Evolutionary conservation across 2,113 vertebrate species (phyloP).

Genomic region (Tachuris rubrigastra): DNA sequence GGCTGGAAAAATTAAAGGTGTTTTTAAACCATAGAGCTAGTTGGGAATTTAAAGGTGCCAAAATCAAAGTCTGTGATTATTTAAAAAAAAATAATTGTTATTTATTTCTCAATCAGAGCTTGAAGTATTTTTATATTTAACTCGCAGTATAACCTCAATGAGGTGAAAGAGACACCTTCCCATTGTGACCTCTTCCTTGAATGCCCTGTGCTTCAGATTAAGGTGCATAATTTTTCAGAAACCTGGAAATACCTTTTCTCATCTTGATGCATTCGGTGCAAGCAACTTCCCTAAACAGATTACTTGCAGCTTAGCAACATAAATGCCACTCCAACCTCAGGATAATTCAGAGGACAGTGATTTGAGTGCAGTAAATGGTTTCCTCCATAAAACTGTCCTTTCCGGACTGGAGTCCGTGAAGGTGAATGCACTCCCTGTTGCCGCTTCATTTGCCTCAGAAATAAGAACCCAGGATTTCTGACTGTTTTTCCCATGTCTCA

Average conservation of each 20-base stretch:
- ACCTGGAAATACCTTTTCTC: background rate
- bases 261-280: background rate
- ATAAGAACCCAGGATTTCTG: background rate
- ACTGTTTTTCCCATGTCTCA: background rate
- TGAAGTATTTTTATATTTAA: background rate
- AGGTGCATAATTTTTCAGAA: background rate
- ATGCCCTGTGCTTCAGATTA: background rate
- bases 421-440: background rate
- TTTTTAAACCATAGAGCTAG: background rate
- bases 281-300: background rate
- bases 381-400: background rate
- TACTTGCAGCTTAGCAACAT: background rate
- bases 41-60: background rate
- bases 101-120: background rate
- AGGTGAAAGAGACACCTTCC: background rate
- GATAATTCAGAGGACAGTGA: background rate
- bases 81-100: accelerated
- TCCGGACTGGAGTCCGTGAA: background rate
- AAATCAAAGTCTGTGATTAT: background rate
- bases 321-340: background rate
- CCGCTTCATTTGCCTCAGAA: background rate
- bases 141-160: background rate
- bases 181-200: background rate
- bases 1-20: background rate
- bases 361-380: background rate